phyloP scores from a whole-genome alignment of 2,797 vertebrate species.

The Microctenopoma stevenorrisi region DNA sequence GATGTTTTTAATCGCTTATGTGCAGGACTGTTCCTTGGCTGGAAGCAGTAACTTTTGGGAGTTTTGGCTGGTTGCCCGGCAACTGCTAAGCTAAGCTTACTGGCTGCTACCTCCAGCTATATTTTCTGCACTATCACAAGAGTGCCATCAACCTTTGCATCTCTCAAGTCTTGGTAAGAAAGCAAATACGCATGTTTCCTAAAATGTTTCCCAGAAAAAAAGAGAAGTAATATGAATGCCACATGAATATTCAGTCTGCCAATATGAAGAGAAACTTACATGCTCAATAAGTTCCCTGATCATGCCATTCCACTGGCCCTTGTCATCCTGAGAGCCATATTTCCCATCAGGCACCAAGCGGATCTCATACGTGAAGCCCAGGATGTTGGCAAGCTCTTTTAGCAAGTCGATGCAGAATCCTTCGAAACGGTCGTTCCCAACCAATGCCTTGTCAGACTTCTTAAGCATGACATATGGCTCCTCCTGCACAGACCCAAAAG shows the following conservation, averaged over 20 bases:
- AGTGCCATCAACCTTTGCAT: not conserved
- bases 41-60: not conserved
- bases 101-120: not conserved
- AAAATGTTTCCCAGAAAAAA: not conserved
- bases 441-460: constrained; percentile 94
- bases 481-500: constrained; percentile 86
- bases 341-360: constrained; percentile 94
- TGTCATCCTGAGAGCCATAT: constrained; percentile 96
- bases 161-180: not conserved
- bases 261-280: constrained; percentile 84
- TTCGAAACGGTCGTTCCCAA: constrained; percentile 96
- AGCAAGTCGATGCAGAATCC: constrained; percentile 98
- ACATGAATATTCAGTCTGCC: not conserved
- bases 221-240: not conserved
- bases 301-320: constrained; percentile 99
- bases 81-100: constrained; percentile 16
- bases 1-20: not conserved
- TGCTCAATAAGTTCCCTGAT: constrained; percentile 98
- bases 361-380: constrained; percentile 97
- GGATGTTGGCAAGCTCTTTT: constrained; percentile 92
- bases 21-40: not conserved
- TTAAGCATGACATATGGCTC: constrained; percentile 99
- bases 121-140: not conserved
- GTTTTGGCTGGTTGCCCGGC: constrained; percentile 10
- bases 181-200: not conserved